Conservation (phyloP, 2,113 vertebrate species). For the Bagarius yarrelli region DNA sequence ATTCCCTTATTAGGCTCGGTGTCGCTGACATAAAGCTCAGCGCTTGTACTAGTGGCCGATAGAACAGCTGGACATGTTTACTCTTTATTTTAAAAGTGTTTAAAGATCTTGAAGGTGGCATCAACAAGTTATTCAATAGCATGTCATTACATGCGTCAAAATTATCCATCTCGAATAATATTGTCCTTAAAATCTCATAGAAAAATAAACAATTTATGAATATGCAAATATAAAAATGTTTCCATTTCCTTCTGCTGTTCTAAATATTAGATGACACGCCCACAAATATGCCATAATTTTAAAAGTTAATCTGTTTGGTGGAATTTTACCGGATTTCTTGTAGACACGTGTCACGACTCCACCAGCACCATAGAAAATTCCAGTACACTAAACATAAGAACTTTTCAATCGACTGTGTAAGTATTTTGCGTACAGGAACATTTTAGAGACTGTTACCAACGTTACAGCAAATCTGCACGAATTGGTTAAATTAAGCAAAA, state of each 20-base stretch:
- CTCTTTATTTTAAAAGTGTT: conserved; percentile 3
- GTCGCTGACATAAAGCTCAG: conserved; percentile 59
- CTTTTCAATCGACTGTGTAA: too few relatives aligned
- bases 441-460: too few relatives aligned
- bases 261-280: neutral
- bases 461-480: too few relatives aligned
- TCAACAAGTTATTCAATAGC: neutral
- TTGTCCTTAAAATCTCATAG: neutral
- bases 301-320: too few relatives aligned
- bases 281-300: too few relatives aligned
- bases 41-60: conserved; percentile 46
- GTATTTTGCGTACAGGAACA: too few relatives aligned
- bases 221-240: neutral
- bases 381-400: too few relatives aligned
- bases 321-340: too few relatives aligned
- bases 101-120: neutral
- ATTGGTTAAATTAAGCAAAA: too few relatives aligned
- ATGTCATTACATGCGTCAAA: neutral
- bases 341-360: too few relatives aligned
- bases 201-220: neutral
- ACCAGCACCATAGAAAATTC: too few relatives aligned
- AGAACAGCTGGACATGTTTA: conserved; percentile 39
- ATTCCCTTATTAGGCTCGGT: conserved; percentile 71
- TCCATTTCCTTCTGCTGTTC: neutral
- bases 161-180: neutral